These are phyloP conservation scores for Silurus lanzhouensis DNA, from an alignment of 2,797 vertebrate genomes.

Conservation along the genomic window DNA sequence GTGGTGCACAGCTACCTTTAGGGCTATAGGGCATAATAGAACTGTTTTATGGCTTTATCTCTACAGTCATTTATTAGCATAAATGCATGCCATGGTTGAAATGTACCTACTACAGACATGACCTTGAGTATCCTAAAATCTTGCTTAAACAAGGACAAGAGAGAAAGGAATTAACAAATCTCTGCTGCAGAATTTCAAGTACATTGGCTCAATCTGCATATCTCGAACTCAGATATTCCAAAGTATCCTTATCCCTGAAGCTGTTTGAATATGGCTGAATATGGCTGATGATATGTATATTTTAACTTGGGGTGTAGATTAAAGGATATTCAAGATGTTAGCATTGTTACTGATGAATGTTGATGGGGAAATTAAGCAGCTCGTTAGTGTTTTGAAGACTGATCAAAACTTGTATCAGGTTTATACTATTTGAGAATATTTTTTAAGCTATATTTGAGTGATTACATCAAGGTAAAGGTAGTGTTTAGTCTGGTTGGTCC, in stretches of 20 bases:
- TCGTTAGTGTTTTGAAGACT: neutral
- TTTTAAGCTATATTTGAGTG: neutral
- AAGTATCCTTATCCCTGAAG: conserved; percentile 11
- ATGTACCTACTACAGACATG: conserved; percentile 33
- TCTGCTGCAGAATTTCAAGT: conserved; percentile 29
- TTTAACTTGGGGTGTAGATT: neutral
- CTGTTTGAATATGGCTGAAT: neutral
- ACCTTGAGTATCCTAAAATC: conserved; percentile 26
- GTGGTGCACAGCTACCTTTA: conserved; percentile 3
- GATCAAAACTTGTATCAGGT: conserved; percentile 12
- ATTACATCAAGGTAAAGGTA: conserved; percentile 4
- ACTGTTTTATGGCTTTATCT: conserved; percentile 38
- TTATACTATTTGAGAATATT: neutral
- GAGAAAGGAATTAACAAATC: neutral
- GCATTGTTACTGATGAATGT: neutral
- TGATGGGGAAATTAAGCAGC: neutral
- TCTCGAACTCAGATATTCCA: neutral
- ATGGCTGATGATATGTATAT: neutral
- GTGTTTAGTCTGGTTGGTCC: conserved; percentile 28
- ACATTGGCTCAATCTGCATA: neutral
- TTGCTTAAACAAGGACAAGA: conserved; percentile 17
- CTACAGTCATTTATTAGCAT: conserved; percentile 30
- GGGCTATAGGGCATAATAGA: conserved; percentile 9
- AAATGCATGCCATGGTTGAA: conserved; percentile 20
- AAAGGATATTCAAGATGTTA: neutral